Evolutionary conservation across 92 coral and sea anemone genomes (phyloP).

Genomic region (Actinostola sp.): DNA sequence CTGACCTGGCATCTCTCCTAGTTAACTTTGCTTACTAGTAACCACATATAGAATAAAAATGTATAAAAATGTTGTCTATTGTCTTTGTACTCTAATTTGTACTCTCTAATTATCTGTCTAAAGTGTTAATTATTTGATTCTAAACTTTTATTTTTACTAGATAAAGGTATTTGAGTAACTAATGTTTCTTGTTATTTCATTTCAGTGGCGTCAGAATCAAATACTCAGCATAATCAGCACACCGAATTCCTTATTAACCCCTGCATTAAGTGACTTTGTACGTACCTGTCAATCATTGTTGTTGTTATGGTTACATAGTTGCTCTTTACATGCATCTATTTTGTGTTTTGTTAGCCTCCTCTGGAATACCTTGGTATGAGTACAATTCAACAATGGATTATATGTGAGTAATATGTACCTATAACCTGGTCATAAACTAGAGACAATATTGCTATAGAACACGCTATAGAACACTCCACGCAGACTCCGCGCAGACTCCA

Average conservation of each 20-base stretch:
- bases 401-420: conserved; percentile 64
- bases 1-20: no score
- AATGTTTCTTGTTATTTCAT: conserved; percentile 2
- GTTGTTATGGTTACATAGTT: background rate
- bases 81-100: no score
- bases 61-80: no score
- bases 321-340: background rate
- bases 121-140: no score
- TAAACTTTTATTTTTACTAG: no score
- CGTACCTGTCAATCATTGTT: conserved; percentile 12
- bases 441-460: no score
- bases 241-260: conserved; percentile 79
- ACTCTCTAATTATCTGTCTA: no score
- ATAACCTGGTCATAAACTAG: background rate
- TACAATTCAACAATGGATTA: conserved; percentile 84
- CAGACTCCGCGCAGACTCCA: no score
- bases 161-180: no score
- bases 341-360: conserved; percentile 75
- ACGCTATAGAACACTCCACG: no score
- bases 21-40: no score
- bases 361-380: conserved; percentile 85
- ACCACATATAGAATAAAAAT: no score
- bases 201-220: conserved; percentile 95
- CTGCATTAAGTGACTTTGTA: conserved; percentile 88
- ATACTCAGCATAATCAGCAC: conserved; percentile 88